phyloP scores from a whole-genome alignment of 2,888 invertebrate species.

The Aleiodes leptofemur region DNA sequence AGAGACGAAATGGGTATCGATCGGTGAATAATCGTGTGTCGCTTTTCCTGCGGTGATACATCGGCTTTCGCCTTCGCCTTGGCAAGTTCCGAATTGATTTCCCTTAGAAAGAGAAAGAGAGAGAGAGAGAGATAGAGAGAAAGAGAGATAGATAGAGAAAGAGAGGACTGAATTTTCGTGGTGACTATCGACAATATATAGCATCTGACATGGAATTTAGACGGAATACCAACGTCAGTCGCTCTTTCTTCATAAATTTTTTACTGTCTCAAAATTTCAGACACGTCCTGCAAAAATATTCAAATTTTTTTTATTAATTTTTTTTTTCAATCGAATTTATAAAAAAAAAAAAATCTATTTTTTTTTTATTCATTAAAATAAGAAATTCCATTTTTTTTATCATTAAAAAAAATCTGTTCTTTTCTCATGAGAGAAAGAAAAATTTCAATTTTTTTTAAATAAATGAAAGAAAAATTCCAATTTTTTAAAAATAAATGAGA shows the following conservation, averaged over 20 bases:
- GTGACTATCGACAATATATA: background rate
- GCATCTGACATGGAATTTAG: constrained; percentile 22
- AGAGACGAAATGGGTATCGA: background rate
- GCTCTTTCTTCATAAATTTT: background rate
- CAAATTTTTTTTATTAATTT: background rate
- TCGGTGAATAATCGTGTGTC: background rate
- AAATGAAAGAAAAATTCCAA: too few species aligned
- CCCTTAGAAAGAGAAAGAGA: background rate
- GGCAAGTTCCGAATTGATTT: too few species aligned
- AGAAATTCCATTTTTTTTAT: too few species aligned
- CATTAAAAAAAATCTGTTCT: too few species aligned
- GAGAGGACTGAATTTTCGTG: background rate
- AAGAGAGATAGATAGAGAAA: background rate
- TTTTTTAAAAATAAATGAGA: too few species aligned
- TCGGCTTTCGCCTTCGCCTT: background rate
- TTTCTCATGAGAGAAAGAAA: too few species aligned
- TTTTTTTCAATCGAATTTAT: background rate
- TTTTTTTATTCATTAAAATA: too few species aligned
- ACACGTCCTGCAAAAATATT: constrained; percentile 3
- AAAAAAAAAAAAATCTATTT: too few species aligned
- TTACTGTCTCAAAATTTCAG: constrained; percentile 2
- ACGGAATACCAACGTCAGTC: background rate
- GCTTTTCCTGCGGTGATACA: constrained; percentile 2
- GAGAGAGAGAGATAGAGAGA: background rate
- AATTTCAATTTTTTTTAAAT: too few species aligned